Percentiles rank a stretch among this genome's conserved stretches.
These are phyloP conservation scores for Pedetes capensis DNA, from an alignment of 2,113 vertebrate genomes.

Conservation along the genomic window DNA sequence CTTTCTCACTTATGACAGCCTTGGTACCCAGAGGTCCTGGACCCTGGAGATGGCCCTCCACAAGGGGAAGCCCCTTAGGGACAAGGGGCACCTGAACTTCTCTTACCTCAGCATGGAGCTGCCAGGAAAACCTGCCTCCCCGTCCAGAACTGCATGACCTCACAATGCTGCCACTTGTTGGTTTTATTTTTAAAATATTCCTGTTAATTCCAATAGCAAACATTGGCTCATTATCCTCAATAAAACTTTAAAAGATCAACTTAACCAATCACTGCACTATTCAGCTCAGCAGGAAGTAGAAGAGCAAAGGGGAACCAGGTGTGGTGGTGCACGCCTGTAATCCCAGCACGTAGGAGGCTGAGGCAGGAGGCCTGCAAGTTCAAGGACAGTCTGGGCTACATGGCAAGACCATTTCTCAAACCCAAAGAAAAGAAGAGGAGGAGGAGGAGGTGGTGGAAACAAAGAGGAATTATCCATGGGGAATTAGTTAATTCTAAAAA, in stretches of 20 bases:
- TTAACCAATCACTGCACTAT: background rate
- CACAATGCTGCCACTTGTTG: background rate
- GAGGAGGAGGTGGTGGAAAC: no score
- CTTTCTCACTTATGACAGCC: accelerated
- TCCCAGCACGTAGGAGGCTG: no score
- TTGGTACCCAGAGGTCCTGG: background rate
- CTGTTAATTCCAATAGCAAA: background rate
- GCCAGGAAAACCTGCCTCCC: background rate
- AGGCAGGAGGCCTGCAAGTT: no score
- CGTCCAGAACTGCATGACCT: background rate
- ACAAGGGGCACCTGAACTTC: no score
- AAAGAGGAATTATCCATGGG: background rate
- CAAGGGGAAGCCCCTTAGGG: background rate
- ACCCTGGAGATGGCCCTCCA: background rate
- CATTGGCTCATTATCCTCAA: background rate
- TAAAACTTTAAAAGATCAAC: conserved; percentile 19
- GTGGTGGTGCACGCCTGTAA: no score
- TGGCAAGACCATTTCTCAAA: no score
- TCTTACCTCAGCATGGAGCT: background rate
- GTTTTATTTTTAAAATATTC: background rate
- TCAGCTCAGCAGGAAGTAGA: background rate
- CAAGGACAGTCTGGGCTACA: no score
- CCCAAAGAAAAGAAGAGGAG: no score
- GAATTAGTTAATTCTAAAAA: background rate
- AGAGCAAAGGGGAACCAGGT: background rate